phyloP scores from a whole-genome alignment of 2,797 vertebrate genomes.

The Syngnathus acus region DNA sequence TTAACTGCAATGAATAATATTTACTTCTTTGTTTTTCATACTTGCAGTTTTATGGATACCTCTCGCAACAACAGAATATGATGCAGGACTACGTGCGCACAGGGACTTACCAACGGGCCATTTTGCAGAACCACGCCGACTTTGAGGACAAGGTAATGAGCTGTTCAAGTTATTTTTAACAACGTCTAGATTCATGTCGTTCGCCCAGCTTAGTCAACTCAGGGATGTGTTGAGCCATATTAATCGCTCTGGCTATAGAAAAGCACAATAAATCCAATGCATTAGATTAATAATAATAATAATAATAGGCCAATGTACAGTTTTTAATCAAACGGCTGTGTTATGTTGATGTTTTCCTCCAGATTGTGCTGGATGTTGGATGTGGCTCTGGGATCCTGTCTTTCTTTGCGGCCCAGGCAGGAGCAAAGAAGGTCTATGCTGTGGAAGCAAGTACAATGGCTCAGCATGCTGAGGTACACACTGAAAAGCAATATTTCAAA shows the following conservation, averaged over 20 bases:
- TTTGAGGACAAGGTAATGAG: slow-evolving; percentile 89
- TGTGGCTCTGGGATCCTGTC: slow-evolving; percentile 95
- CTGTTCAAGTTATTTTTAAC: neutral
- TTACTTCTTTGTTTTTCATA: neutral
- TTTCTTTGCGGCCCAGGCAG: slow-evolving; percentile 92
- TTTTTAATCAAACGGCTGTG: no score
- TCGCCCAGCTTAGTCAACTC: no score
- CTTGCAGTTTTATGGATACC: slow-evolving; percentile 93
- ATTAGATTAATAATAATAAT: no score
- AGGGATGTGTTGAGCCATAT: no score
- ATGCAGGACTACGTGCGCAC: slow-evolving; percentile 98
- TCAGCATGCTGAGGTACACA: slow-evolving; percentile 85
- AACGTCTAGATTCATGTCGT: no score
- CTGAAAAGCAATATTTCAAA: neutral
- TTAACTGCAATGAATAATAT: neutral
- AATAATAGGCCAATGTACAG: no score
- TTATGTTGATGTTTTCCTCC: slow-evolving; percentile 5
- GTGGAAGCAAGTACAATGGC: slow-evolving; percentile 97
- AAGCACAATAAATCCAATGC: no score
- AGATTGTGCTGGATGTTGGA: slow-evolving; percentile 93
- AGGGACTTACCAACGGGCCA: slow-evolving; percentile 92
- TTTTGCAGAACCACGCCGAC: slow-evolving; percentile 93
- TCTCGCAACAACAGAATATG: slow-evolving; percentile 99
- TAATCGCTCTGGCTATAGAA: no score
- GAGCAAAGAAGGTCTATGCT: slow-evolving; percentile 91